Evolutionary conservation across 30 jellyfish, hydroid and myxozoan species (phyloP), one percentile per base, ranked within the genome.

Genomic region (Cassiopea andromeda): DNA sequence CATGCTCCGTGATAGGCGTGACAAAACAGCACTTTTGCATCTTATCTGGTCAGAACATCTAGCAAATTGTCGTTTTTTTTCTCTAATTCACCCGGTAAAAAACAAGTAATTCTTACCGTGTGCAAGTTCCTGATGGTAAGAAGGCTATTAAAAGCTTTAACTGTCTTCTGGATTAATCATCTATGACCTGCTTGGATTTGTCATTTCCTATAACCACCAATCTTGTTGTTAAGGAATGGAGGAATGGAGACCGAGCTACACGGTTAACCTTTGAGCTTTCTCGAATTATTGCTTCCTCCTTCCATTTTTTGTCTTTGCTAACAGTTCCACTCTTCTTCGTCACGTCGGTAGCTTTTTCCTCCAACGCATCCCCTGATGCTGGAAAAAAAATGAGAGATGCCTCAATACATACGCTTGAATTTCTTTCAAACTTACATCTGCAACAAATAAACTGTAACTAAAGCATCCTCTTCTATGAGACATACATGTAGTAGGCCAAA

Each of bases 161-260:
- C 73, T 64, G 27, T 19, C 79, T 38, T 4, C 15, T n/a, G 54
- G 54, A 3, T 19, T 70, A 2, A 3, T 43, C 79, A 27, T 70
- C 50, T 70, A 27, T 1, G 2, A 15, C 4, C 15, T 18, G 50
- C 50, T 70, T 19, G 6, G 79, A 70, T 70, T 17, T 50, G 54
- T 2, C 54, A 38, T 70, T 70, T 19, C 7, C 79, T 70, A 70
- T 38, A n/a, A 77, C 86, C 7, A 77, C 15, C 73, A 77, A 49
- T 49, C 50, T 47, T 48, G 86, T 77, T n/a, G 74, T 77, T 14
- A 77, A 60, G 7, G 86, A 46, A 6, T 49, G 86, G 48, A 77
- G 75, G 7, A 58, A 7, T n/a, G 86, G 18, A 48, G 86, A 77
- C 0, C 86, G 49, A 2, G 75, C 74, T 47, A 77, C 50, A n/a